Base-by-base conservation (phyloP, 2,113 vertebrate species). In the Epinephelus moara region DNA sequence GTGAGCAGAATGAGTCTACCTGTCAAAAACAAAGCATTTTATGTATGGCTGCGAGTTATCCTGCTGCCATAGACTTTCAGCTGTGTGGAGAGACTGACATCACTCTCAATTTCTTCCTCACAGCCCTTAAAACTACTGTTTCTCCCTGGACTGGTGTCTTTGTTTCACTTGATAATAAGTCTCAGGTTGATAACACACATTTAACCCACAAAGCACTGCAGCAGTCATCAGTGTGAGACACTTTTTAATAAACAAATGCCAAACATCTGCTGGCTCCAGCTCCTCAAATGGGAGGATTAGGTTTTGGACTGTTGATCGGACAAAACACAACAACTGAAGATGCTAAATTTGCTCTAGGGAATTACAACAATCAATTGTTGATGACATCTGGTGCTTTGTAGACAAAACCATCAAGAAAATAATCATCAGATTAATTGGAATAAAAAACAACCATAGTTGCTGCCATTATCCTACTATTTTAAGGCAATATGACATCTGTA, bases 181-280 rank as follows among this genome's bases (percentile, higher is more conserved):
- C 68, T 67, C 56, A 49, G 68, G 30, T 67, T 86, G 55, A 79
- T 81, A 62, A 70, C 59, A 62, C 50, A 27, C 25, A 74, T 63
- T 8, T 42, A 42, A 63, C 9, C 30, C 27, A 37, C 59, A 19
- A 61, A 75, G 37, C 15, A 14, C 47, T 55, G 60, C 30, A 25
- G 30, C 47, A 18, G 47, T 17, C 50, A 23, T 42, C n/a, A 2
- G 21, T 56, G 37, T 2, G 45, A 47, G 15, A 45, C 7, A 40
- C n/a, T 14, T 64, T 42, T 45, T 13, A n/a, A 42, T 37, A 21
- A 5, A n/a, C 3, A 42, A 64, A 42, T n/a, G 33, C 19, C 30
- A 63, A 63, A 42, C 61, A 42, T 63, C n/a, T 63, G 27, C 19
- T 63, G 3, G 61, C n/a, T 63, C 21, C 19, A 63, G 33, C 33